These are phyloP conservation scores for Cloeon dipterum DNA, from an alignment of 2,888 invertebrate species.

Conservation along the genomic window DNA sequence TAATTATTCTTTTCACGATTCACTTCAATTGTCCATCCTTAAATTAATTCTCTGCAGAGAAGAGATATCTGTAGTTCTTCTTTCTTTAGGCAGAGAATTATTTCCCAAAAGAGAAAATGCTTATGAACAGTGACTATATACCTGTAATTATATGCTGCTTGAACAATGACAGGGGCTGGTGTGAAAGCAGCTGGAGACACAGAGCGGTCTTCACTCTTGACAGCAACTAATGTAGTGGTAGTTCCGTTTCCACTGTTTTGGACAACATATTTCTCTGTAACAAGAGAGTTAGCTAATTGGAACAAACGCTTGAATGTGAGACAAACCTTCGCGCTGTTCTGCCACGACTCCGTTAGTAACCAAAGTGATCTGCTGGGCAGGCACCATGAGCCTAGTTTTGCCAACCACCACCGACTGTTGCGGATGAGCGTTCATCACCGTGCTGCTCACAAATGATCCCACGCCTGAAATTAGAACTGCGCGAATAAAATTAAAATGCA, in stretches of 20 bases:
- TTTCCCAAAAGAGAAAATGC: no score
- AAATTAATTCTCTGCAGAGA: no score
- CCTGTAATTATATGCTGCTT: slow-evolving; percentile 31
- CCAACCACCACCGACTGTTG: slow-evolving; percentile 21
- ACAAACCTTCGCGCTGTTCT: slow-evolving; percentile 21
- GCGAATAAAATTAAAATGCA: no score
- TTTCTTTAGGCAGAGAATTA: no score
- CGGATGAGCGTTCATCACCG: slow-evolving; percentile 11
- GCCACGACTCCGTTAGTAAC: slow-evolving; percentile 31
- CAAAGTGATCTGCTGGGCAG: slow-evolving; percentile 31
- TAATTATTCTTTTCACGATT: no score
- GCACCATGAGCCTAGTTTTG: slow-evolving; percentile 26
- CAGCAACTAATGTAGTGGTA: slow-evolving; percentile 15
- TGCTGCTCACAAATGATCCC: background rate
- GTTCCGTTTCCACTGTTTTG: slow-evolving; percentile 10
- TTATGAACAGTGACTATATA: slow-evolving; percentile 12
- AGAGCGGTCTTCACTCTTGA: slow-evolving; percentile 24
- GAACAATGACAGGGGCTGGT: slow-evolving; percentile 35
- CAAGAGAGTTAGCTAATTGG: slow-evolving; percentile 6
- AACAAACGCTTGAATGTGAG: background rate
- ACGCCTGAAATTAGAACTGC: slow-evolving; percentile 1
- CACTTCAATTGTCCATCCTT: no score
- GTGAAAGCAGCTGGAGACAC: slow-evolving; percentile 30
- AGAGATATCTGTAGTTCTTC: no score
- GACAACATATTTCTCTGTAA: slow-evolving; percentile 26